Base-by-base conservation (phyloP, 2,888 invertebrate genomes). In the Ochlodes sylvanus region DNA sequence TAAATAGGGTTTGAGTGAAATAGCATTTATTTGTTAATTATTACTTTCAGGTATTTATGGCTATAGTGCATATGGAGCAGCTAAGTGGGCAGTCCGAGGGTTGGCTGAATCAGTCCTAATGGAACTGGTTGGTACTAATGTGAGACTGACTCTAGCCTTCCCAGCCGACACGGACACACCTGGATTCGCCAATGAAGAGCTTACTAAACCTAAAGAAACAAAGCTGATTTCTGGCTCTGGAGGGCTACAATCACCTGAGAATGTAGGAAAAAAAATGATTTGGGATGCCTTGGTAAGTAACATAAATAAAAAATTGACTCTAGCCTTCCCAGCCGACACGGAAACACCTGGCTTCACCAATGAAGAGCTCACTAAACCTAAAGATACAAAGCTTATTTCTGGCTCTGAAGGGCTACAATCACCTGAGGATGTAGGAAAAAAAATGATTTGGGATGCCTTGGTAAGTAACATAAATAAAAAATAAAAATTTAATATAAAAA, bases 121-220 rank as follows among this genome's bases (percentile, higher is more conserved):
- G 98, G 99, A 99, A 93, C 94, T 98, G 50, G 94, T 95, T 47
- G 97, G 97, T 0, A 96, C 97, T 76, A 96, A 97, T 69, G 95
- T 99, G 0, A 94, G 95, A 14, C 95, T 99, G 0, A 99, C 98
- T 2, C 82, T 99, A 19, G 95, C 97, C 1, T 95, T 97, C 76
- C 99, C 99, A 2, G 98, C 99, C 0, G 99, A 99, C 82, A 99
- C 99, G 0, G 98, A 99, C 79, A 99, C 99, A 0, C 99, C 99
- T 14, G 99, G 99, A 15, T 98, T 97, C 86, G 96, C 96, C 70
- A 94, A 95, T 73, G 99, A 99, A 88, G 96, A 98, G 78, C 94
- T 96, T 71, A 95, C 96, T 0, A 99, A 98, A 89, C 98, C 98
- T 0, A 91, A 95, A 68, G 98, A 98, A 93, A 99, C 99, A 0